A percentile compares a stretch with the other conserved stretches of the same genome.
phyloP scores from a whole-genome alignment of 1,140 invertebrate genomes.

The Leptinotarsa defecta region DNA sequence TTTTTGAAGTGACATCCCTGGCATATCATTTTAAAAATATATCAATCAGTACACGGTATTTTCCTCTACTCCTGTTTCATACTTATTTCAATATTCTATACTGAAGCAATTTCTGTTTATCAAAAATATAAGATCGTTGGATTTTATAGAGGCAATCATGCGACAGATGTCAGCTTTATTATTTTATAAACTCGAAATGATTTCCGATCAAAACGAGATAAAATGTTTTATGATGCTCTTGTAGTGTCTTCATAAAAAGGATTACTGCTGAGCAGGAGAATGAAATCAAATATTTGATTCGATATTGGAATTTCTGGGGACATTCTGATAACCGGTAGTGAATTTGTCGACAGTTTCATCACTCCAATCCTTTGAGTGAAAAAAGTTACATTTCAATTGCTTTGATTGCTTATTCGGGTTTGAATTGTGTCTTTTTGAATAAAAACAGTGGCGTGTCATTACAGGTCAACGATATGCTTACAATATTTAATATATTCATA shows the following conservation, averaged over 20 bases:
- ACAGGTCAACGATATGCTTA: no score
- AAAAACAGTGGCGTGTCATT: no score
- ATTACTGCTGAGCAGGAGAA: neutral
- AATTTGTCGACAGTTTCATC: no score
- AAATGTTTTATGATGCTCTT: neutral
- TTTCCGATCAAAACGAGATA: neutral
- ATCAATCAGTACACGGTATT: no score
- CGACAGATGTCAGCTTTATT: slow-evolving; percentile 8
- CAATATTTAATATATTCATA: no score
- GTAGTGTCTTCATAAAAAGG: neutral
- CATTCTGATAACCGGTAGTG: neutral
- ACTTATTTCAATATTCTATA: neutral
- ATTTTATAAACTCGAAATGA: slow-evolving; percentile 4
- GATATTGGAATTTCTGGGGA: neutral
- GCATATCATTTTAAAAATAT: no score
- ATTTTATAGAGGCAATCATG: neutral
- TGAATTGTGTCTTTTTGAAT: no score
- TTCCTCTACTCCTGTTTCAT: no score
- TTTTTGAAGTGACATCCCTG: no score
- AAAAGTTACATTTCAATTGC: no score
- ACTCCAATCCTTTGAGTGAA: no score
- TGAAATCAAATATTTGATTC: neutral
- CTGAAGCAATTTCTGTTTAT: neutral
- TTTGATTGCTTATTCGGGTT: no score
- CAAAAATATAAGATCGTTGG: slow-evolving; percentile 1